phyloP scores from a whole-genome alignment of 2,113 vertebrate species.

The Phocoena phocoena region DNA sequence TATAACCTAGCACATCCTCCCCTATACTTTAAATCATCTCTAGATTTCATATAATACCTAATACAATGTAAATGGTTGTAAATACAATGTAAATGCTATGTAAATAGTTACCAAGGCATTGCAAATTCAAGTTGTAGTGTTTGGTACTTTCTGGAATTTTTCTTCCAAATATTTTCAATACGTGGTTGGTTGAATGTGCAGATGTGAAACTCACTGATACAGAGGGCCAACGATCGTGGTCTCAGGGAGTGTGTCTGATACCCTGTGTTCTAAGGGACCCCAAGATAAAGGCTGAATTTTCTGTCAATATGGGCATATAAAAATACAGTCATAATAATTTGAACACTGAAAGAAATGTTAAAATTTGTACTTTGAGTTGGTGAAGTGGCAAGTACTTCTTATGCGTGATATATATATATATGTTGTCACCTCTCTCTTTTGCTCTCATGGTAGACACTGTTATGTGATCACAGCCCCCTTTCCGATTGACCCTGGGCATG shows the following conservation, averaged over 20 bases:
- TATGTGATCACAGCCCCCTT: background rate
- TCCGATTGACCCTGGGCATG: background rate
- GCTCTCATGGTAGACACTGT: background rate
- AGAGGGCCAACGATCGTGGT: background rate
- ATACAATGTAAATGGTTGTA: background rate
- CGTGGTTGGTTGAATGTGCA: background rate
- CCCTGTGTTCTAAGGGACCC: background rate
- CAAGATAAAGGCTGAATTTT: background rate
- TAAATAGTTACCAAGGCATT: background rate
- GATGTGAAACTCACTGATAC: background rate
- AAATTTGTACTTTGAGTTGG: background rate
- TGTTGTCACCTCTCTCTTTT: background rate
- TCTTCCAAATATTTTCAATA: background rate
- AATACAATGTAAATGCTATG: background rate
- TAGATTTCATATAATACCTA: background rate
- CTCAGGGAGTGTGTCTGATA: background rate
- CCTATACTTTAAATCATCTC: background rate
- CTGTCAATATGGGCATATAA: background rate
- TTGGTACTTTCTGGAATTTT: background rate
- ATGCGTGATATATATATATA: background rate
- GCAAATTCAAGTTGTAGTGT: background rate
- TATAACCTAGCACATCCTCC: background rate
- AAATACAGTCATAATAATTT: background rate
- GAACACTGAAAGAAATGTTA: slow-evolving; percentile 22
- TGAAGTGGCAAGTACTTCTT: background rate